Evolutionary conservation across 2,888 invertebrate species (phyloP).

Genomic region (Eulithis prunata): DNA sequence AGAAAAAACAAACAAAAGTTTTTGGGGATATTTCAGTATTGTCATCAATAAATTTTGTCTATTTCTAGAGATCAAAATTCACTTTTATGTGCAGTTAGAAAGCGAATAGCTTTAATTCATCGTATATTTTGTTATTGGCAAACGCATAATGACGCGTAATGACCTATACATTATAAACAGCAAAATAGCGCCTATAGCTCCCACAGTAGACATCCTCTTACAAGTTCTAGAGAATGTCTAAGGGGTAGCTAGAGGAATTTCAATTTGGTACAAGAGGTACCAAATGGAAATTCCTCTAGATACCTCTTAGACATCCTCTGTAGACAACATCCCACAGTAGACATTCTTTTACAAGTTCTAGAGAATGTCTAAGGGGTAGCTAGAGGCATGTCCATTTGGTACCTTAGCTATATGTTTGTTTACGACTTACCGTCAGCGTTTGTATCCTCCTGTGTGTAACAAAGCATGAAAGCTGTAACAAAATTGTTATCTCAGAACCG

Average conservation of each 20-base stretch:
- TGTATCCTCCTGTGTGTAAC: slow-evolving; percentile 96
- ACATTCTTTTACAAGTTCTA: not conserved
- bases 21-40: too few relatives aligned
- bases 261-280: not conserved
- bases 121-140: slow-evolving; percentile 71
- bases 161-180: slow-evolving; percentile 29
- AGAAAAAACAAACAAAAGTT: too few relatives aligned
- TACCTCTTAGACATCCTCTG: too few relatives aligned
- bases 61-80: slow-evolving; percentile 45
- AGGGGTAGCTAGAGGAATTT: not conserved
- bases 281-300: too few relatives aligned
- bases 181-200: slow-evolving; percentile 58
- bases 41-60: not conserved
- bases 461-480: slow-evolving; percentile 96
- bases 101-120: slow-evolving; percentile 68
- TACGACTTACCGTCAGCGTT: slow-evolving; percentile 93
- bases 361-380: not conserved
- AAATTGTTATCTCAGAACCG: slow-evolving; percentile 64
- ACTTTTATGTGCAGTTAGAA: slow-evolving; percentile 55
- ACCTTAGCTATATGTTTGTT: slow-evolving; percentile 25
- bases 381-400: not conserved
- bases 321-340: not conserved
- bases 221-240: not conserved
- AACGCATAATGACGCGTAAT: slow-evolving; percentile 64
- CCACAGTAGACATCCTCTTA: not conserved